phyloP scores from a whole-genome alignment of 2,888 invertebrate species.

The Galerucella calmariensis region DNA sequence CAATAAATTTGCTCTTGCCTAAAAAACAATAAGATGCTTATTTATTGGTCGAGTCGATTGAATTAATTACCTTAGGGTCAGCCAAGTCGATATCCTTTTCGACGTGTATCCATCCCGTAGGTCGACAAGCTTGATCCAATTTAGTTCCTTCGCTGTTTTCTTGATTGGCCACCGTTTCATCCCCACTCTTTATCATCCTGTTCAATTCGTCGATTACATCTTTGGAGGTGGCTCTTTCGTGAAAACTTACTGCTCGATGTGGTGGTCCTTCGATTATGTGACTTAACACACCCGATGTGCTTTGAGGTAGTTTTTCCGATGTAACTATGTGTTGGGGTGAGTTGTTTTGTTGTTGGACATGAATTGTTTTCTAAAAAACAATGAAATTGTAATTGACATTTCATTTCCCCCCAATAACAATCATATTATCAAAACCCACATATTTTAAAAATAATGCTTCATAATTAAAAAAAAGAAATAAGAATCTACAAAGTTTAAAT shows the following conservation, averaged over 20 bases:
- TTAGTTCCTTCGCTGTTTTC: constrained; percentile 51
- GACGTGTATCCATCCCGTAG: constrained; percentile 84
- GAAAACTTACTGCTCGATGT: constrained; percentile 74
- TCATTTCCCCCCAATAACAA: too few species aligned
- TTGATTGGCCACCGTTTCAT: constrained; percentile 58
- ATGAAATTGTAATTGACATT: constrained; percentile 49
- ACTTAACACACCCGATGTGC: constrained; percentile 59
- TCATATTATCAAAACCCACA: too few species aligned
- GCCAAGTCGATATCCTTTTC: constrained; percentile 81
- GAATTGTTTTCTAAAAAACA: constrained; percentile 51
- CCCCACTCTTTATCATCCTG: constrained; percentile 71
- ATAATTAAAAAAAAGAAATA: too few species aligned
- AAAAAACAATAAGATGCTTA: constrained; percentile 37
- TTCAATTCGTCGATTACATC: constrained; percentile 82
- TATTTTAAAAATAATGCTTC: too few species aligned
- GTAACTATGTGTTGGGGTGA: constrained; percentile 60
- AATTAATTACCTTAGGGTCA: constrained; percentile 76
- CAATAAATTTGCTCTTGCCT: constrained; percentile 80
- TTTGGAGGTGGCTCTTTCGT: constrained; percentile 79
- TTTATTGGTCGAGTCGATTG: background rate
- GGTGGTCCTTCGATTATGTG: constrained; percentile 66
- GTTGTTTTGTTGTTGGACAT: constrained; percentile 50
- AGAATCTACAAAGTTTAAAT: too few species aligned
- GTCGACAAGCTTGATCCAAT: constrained; percentile 74
- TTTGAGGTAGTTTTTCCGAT: constrained; percentile 61